Conservation (phyloP, 53 echinoderm and acorn worm genomes). For the Patiria pectinifera region DNA sequence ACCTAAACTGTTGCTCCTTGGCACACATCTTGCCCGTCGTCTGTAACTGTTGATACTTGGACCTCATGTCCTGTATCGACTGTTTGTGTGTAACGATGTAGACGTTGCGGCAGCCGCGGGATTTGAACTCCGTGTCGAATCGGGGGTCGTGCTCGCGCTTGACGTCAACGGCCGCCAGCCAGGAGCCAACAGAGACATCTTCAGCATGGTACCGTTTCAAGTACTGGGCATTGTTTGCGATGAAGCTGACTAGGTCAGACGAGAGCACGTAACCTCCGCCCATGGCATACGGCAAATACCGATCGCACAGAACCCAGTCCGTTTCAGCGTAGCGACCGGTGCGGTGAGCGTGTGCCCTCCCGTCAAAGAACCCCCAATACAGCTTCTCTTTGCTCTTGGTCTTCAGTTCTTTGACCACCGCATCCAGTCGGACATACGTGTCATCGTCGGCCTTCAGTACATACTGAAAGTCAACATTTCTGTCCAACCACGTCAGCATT, state of each 20-base stretch:
- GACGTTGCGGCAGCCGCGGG: constrained; percentile 89
- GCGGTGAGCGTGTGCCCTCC: constrained; percentile 88
- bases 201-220: constrained; percentile 88
- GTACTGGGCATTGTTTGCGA: constrained; percentile 81
- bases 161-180: constrained; percentile 89
- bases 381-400: constrained; percentile 77
- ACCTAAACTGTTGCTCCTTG: constrained; percentile 86
- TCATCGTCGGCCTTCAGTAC: constrained; percentile 96
- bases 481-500: constrained; percentile 92
- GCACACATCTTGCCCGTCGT: constrained; percentile 86
- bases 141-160: constrained; percentile 91
- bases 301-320: constrained; percentile 92
- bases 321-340: constrained; percentile 86
- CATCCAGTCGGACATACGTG: constrained; percentile 85
- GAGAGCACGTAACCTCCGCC: constrained; percentile 96
- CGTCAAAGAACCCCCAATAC: constrained; percentile 99
- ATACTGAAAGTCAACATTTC: constrained; percentile 88
- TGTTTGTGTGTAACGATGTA: constrained; percentile 60
- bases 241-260: constrained; percentile 82
- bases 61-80: constrained; percentile 68
- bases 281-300: constrained; percentile 90
- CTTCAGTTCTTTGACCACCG: constrained; percentile 79
- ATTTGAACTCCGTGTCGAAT: constrained; percentile 96
- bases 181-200: constrained; percentile 90
- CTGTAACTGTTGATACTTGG: constrained; percentile 83